Base-by-base conservation (phyloP, 2,888 invertebrate genomes). In the Macrophya alboannulata region DNA sequence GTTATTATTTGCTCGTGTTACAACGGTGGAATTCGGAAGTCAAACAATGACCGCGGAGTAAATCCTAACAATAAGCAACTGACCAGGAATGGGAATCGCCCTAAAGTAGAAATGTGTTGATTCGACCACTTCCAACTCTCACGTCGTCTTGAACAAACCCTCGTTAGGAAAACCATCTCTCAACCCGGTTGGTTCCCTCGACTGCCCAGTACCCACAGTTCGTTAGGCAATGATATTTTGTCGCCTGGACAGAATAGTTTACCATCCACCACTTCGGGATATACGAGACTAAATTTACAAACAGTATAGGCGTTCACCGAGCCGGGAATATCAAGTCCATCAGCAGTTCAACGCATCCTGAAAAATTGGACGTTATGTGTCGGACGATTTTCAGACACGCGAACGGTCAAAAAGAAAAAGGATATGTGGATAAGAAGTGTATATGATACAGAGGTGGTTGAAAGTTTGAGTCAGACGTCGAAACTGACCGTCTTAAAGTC, bases 151-250 rank as follows among this genome's bases (percentile, higher is more conserved):
- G 81, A 62, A 81, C 81, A 83, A 71, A 71, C 83, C 83, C 83
- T 83, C 68, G 83, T 83, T 83, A 83, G 48, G 65, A 83, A 83
- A 71, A 51, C 68, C 83, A 83, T 71, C 31, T 83, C 83, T 45
- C 83, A 31, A 62, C n/a, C 59, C 40, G 40, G 77, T 37, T 9
- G 25, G 15, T 51, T 21, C 12, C 21, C 59, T 25, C 21, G 81
- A 12, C 25, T 40, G 40, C 9, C 81, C 40, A 62, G 21, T 25
- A 21, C 51, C 45, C 37, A 37, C 90, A 89, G 92, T 92, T 92
- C 92, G 91, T 92, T 92, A 91, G 90, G 89, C 90, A 89, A 89
- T 87, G 87, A 87, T 88, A 88, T 91, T 90, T 91, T 90, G 91
- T 91, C 90, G 90, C 91, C 88, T 86, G 89, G 31, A 31, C 48